Base-by-base conservation (phyloP, 1,140 invertebrate genomes). In the Drosophila sp. region DNA sequence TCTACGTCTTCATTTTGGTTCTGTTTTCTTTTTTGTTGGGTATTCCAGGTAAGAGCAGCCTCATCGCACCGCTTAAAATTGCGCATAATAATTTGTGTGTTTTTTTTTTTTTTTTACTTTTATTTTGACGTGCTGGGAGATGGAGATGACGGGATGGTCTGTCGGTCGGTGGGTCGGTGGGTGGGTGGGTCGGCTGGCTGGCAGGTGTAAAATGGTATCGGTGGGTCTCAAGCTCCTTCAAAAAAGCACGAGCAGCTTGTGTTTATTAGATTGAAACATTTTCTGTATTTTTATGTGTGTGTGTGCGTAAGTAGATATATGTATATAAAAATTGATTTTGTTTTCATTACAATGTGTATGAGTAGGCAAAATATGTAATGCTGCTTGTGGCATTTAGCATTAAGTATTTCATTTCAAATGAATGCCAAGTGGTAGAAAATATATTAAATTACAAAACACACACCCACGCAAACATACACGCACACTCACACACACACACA, bases 121-220 rank as follows among this genome's bases (percentile, higher is more conserved):
- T 50, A 50, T 50, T 50, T 1, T 50, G 5, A 50, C 17, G 10
- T 23, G 17, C 11, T 47, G 5, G 44, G 23, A 8, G 17, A 17
- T 17, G 17, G 17, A 17, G 17, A 17, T 17, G 17, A 35, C 2
- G 33, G 8, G 33, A 35, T 7, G 17, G 17, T 2, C 7, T 17
- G 40, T 4, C 4, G 41, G n/a, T 56, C 33, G 57, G 10, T 38
- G 10, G 8, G 8, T 2, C 10, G 7, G n/a, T 6, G 17, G 41
- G 11, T 56, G 17, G 57, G 10, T 32, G 33, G 23, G 25, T 27
- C 23, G 25, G 11, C 10, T 35, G 23, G 25, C 23, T 61, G 72
- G 41, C 74, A 76, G 74, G 73, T 76, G 72, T 11, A 77, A 76
- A 77, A 61, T 65, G 65, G 65, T 64, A 60, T 23, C 2, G 33